Evolutionary conservation across 2,113 vertebrate genomes (phyloP).

Genomic region (Hystrix brachyura): DNA sequence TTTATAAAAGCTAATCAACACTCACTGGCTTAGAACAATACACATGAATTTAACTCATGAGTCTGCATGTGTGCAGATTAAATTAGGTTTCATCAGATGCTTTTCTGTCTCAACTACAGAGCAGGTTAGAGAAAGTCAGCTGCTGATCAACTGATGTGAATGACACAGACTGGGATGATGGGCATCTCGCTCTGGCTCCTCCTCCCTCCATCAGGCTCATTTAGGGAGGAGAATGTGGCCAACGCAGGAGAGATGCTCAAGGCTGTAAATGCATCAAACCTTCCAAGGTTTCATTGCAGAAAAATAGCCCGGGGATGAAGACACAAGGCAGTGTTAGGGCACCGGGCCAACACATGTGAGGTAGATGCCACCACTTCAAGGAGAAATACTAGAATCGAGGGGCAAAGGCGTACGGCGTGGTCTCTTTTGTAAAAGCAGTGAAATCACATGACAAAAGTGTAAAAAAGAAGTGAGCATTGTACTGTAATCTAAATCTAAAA

Average conservation of each 20-base stretch:
- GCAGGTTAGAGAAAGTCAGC: not conserved
- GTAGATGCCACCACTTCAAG: not conserved
- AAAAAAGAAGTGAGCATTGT: not conserved
- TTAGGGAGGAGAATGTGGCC: not conserved
- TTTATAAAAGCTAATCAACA: not conserved
- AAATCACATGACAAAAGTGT: not conserved
- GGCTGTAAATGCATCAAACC: too few species aligned
- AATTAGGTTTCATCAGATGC: not conserved
- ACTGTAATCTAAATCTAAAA: not conserved
- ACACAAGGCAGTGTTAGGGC: fast-evolving
- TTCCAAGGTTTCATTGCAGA: not conserved
- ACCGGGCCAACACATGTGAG: fast-evolving
- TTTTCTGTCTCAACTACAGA: not conserved
- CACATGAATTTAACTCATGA: not conserved
- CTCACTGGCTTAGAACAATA: not conserved
- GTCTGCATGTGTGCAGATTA: not conserved
- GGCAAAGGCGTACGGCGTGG: not conserved
- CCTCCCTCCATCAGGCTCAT: not conserved
- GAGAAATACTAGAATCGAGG: not conserved
- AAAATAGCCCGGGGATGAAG: not conserved
- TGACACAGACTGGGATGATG: too few species aligned
- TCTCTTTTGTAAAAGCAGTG: not conserved
- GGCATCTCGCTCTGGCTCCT: too few species aligned
- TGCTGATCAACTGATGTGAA: not conserved
- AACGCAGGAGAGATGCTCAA: not conserved